Base-by-base conservation (phyloP, 2,888 invertebrate species). In the Tinea pellionella region DNA sequence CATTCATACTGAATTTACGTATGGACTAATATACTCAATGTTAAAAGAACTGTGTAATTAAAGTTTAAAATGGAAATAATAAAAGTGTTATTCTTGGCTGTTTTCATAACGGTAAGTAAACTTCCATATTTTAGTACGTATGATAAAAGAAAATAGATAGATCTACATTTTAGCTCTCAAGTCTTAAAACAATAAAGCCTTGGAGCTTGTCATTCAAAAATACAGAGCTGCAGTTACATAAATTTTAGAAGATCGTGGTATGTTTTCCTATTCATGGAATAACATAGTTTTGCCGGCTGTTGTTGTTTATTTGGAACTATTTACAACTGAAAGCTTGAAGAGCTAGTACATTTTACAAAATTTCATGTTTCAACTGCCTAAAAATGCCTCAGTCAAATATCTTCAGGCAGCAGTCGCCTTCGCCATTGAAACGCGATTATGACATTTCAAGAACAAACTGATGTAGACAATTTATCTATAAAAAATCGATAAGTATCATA, bases 81-180 rank as follows among this genome's bases (percentile, higher is more conserved):
- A 63, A 62, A 65, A 59, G 65, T 64, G 59, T 61, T 69, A 61
- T 61, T 74, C 19, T 59, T 75, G 24, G 59, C 78, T 53, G 63
- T 67, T 63, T 55, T 75, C 56, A 51, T 67, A 7, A 62, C 73
- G 76, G 83, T 84, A 70, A 83, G 84, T 80, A 65, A 30, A 47
- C 57, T 47, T 60, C 43, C 30, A 62, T 60, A n/a, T 30, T 51
- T 60, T 16, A 24, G 24, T 3, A 24, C 24, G 6, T 24, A 3
- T 24, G 24, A 2, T 24, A 24, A 24, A 24, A 6, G 6, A 24
- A 24, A n/a, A n/a, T n/a, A n/a, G n/a, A 24, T 24, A 24, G 24
- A 24, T 24, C 24, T 24, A 2, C 24, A 37, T 2, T 37, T 37
- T 37, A 9, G 9, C 37, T n/a, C n/a, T n/a, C n/a, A n/a, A n/a